phyloP scores from a whole-genome alignment of 2,113 vertebrate genomes.

The Urocitellus parryii region DNA sequence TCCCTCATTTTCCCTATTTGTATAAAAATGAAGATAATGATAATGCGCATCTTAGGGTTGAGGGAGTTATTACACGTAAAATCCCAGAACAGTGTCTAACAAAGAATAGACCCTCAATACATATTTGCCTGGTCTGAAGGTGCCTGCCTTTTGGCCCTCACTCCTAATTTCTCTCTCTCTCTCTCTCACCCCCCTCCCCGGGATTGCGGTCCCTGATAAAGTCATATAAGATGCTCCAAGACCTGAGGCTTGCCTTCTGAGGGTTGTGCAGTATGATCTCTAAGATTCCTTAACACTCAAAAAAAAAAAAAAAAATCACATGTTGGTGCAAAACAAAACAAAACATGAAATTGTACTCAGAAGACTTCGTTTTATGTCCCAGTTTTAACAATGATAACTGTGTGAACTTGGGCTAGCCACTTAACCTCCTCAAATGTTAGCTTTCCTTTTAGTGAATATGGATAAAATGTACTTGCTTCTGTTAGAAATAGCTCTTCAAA shows the following conservation, averaged over 20 bases:
- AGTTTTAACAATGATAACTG: background rate
- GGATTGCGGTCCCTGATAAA: background rate
- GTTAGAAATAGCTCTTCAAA: background rate
- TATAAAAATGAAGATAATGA: background rate
- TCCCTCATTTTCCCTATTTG: background rate
- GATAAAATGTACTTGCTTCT: background rate
- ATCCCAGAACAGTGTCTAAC: background rate
- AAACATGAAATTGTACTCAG: background rate
- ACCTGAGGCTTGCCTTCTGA: background rate
- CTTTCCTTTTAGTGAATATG: background rate
- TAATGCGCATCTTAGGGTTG: background rate
- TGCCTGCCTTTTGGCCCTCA: fast-evolving
- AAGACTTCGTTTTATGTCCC: background rate
- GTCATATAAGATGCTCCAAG: background rate
- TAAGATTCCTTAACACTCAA: background rate
- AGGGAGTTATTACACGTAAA: background rate
- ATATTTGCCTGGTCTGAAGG: background rate
- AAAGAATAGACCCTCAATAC: background rate
- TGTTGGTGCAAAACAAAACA: background rate
- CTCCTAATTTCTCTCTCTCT: too few species aligned
- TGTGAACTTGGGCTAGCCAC: background rate
- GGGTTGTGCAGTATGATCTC: background rate
- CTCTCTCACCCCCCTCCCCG: too few species aligned
- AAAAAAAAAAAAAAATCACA: background rate
- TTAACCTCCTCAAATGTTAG: background rate